A percentile compares a stretch with the other conserved stretches of the same genome.
Evolutionary conservation across 2,888 invertebrate genomes (phyloP).

Genomic region (Caradrina kadenii): DNA sequence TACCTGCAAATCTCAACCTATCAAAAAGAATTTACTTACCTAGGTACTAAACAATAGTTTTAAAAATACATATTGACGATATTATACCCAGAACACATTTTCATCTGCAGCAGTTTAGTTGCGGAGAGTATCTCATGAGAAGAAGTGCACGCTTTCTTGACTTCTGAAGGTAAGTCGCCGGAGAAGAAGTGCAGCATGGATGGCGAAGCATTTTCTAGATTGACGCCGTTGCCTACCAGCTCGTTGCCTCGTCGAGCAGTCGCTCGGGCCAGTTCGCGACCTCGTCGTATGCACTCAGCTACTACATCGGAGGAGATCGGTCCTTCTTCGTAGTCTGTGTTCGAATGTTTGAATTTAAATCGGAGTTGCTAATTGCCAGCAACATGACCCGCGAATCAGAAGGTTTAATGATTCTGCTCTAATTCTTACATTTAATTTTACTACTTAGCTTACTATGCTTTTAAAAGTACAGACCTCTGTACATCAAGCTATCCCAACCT

Average conservation of each 20-base stretch:
- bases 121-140: slow-evolving; percentile 84
- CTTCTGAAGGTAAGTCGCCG: slow-evolving; percentile 74
- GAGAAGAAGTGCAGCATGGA: slow-evolving; percentile 84
- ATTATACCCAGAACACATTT: slow-evolving; percentile 77
- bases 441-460: too few species aligned
- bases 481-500: too few species aligned
- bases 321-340: slow-evolving; percentile 84
- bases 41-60: neutral
- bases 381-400: neutral
- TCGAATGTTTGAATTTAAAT: slow-evolving; percentile 4
- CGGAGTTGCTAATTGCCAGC: neutral
- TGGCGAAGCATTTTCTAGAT: slow-evolving; percentile 77
- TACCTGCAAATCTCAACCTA: neutral
- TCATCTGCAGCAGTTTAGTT: slow-evolving; percentile 85
- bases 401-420: too few species aligned
- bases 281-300: slow-evolving; percentile 79
- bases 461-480: too few species aligned
- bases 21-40: neutral
- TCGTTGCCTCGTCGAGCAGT: slow-evolving; percentile 79
- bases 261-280: slow-evolving; percentile 80
- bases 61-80: neutral
- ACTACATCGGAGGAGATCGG: slow-evolving; percentile 90
- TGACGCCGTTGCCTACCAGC: slow-evolving; percentile 79
- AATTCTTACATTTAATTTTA: too few species aligned
- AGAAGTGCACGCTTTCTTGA: slow-evolving; percentile 77